phyloP scores from a whole-genome alignment of 1,140 invertebrate genomes.

The Drosophila tani region DNA sequence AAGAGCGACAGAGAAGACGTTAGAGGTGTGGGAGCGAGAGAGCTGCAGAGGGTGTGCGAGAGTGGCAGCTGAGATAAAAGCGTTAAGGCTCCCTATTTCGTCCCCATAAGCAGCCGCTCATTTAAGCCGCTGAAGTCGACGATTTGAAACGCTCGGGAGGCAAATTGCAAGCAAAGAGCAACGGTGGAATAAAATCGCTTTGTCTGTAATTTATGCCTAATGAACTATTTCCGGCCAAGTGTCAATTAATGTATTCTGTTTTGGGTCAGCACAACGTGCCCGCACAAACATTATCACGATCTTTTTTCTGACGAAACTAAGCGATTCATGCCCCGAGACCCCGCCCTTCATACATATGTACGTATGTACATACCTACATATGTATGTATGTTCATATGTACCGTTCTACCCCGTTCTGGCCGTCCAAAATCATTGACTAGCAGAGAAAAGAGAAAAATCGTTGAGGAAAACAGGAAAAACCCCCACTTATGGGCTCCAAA shows the following conservation, averaged over 20 bases:
- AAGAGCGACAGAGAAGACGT: slow-evolving; percentile 13
- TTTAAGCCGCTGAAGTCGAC: slow-evolving; percentile 75
- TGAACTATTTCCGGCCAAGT: slow-evolving; percentile 83
- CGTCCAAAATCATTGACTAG: too few relatives aligned
- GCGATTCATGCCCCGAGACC: slow-evolving; percentile 3
- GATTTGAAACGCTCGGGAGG: slow-evolving; percentile 36
- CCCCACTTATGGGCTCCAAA: too few relatives aligned
- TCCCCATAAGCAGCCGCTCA: slow-evolving; percentile 29
- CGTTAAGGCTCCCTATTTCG: slow-evolving; percentile 37
- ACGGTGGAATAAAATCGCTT: slow-evolving; percentile 48
- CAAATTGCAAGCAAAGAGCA: slow-evolving; percentile 43
- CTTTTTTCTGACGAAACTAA: slow-evolving; percentile 63
- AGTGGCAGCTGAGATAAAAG: slow-evolving; percentile 57
- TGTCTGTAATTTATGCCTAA: slow-evolving; percentile 83
- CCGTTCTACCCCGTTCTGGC: too few relatives aligned
- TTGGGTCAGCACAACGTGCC: slow-evolving; percentile 71
- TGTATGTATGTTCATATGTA: too few relatives aligned
- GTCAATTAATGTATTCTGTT: slow-evolving; percentile 82
- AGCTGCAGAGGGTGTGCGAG: slow-evolving; percentile 2
- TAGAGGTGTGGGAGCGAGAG: slow-evolving; percentile 12
- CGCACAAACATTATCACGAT: slow-evolving; percentile 78
- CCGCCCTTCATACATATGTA: neutral
- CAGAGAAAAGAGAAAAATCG: too few relatives aligned
- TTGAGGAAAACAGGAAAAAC: too few relatives aligned
- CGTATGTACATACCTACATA: too few relatives aligned